Base-by-base conservation (phyloP, 2,797 vertebrate species). In the Alosa sapidissima region DNA sequence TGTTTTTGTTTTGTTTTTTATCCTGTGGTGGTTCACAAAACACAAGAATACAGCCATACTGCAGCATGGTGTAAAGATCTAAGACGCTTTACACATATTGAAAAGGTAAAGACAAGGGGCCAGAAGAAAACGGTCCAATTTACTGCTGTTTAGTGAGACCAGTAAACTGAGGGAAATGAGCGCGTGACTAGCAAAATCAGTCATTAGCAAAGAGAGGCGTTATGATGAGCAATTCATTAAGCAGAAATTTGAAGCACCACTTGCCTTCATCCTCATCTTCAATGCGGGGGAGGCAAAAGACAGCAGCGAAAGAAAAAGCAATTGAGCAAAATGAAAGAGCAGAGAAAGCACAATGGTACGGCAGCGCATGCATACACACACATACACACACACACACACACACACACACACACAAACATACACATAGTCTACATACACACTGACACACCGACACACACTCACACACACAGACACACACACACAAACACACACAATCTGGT, bases 251-350 rank as follows among this genome's bases (percentile, higher is more conserved):
- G 54, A 88, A 58, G 81, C 28, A 91, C 72, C 87, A 97, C 97
- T 98, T 97, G 97, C 98, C 97, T 97, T 97, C 96, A 88, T 97
- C 96, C 93, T 93, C 94, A 93, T 98, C 97, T 98, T 95, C 93
- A 93, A 94, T 93, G 94, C 93, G 94, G 68, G 91, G 93, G 93
- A 85, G 89, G 88, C 84, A 58, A 89, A 92, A 88, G 92, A 85
- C 68, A 92, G 88, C 81, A 24, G 88, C 52, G 86, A 58, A 62
- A 82, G 3, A 0, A 47, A 0, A 16, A 83, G 21, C 33, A 45
- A 8, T 19, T 68, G 51, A 75, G 24, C 58, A 83, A 52, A 86
- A 91, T 75, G 88, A 68, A 68, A 87, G 19, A 45, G 90, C 82
- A 89, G 87, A 83, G 19, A 72, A 36, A 36, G 28, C 11, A 72